Evolutionary conservation across 2,797 vertebrate genomes (phyloP), one percentile per base, ranked within the genome.

Genomic region (Pangasius macronema): DNA sequence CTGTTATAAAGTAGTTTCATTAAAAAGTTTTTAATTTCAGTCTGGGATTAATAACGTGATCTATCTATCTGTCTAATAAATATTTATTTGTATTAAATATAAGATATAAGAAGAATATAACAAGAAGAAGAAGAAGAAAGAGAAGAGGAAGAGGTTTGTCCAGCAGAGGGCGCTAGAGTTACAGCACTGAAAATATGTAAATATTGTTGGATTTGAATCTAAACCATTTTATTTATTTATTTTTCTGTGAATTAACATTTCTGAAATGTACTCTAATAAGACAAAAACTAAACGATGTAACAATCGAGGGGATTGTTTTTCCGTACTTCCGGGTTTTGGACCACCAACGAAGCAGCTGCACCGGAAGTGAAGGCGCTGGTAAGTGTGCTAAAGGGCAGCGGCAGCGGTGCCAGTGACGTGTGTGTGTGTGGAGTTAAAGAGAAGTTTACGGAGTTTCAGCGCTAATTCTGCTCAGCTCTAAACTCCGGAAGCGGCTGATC

Each of bases 131-230:
- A 42, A 24, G n/a, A 24, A 39, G 6, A 22, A 49, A 3, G 13
- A 18, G 0, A 13, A 2, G 3, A 1, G 13, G 3, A n/a, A 70
- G 36, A 24, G 1, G 30, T 61, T 82, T 63, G 5, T 49, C 80
- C 85, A 82, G 79, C 67, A 86, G 85, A 82, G 27, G 85, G 85
- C 53, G 85, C 65, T 24, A 8, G 20, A 24, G 39, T 22, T 5
- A 10, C 0, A n/a, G 30, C 18, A 42, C 22, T 16, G 3, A 46
- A 51, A 65, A 16, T 63, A 27, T 13, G 2, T 16, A 14, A n/a
- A 7, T 27, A 2, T 77, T 10, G 1, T 55, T 22, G 10, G 10
- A 10, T 36, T 85, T 39, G 13, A 36, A 55, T 0, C 1, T 30
- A 13, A 51, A 33, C 0, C 4, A 1, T 22, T 42, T 10, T 11